Base-by-base conservation (phyloP, 2,113 vertebrate species). In the Ciconia stormi region DNA sequence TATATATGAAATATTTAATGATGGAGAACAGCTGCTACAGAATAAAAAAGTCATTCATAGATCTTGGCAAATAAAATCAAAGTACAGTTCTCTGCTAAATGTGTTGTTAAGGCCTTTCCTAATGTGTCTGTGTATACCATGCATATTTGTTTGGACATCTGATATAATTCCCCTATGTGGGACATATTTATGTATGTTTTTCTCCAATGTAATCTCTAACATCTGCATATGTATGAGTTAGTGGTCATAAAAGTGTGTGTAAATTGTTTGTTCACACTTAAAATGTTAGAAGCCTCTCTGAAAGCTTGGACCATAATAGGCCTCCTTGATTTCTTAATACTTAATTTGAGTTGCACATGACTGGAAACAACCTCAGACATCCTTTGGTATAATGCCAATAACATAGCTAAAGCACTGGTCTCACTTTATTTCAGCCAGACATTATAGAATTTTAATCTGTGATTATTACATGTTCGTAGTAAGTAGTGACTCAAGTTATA, bases 61-160 rank as follows among this genome's bases (percentile, higher is more conserved):
- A 52, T 72, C 6, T 82, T 82, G 55, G 58, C 25, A 73, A 88
- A 70, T 86, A 40, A 82, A 74, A 34, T 38, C 47, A 62, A 72
- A 91, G 20, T 25, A 79, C 34, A 70, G 9, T 76, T 74, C 38
- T 63, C 70, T 78, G 58, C 16, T 79, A 53, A 89, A 92, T 89
- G 67, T 89, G 40, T 78, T 89, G 21, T 80, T 89, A 62, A 90
- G 50, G 20, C 53, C 61, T 91, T 93, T 93, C 91, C 93, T 95
- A 79, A 82, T 94, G 96, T 96, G 89, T 96, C 96, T 87, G 26
- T 96, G 77, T 95, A n/a, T 87, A 52, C 69, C 96, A 95, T 91
- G 34, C 61, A 22, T 89, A 89, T 73, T 69, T 82, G 89, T 95
- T 90, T 84, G 91, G 65, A 67, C 62, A 87, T 94, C 53, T 82